Evolutionary conservation across 2,797 vertebrate species (phyloP), one percentile per base, ranked within the genome.

Genomic region (Micromesistius poutassou): DNA sequence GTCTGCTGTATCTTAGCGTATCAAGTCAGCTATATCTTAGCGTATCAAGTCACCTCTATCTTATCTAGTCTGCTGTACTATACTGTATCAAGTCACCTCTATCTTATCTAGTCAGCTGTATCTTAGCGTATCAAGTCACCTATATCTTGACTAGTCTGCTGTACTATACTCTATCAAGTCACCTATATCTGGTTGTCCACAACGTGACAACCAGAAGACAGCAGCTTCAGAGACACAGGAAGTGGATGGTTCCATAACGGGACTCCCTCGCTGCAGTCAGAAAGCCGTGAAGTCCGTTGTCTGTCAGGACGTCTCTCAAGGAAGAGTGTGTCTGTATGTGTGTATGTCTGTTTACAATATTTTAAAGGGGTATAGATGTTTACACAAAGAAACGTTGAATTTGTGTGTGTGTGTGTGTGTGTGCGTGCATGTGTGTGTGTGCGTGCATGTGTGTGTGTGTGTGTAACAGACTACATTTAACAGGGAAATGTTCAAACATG

Each of bases 231-330:
- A 68, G 50, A 55, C 76, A 71, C 1, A 19, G 40, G 66, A 76
- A 78, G 28, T 10, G 6, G 62, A 75, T 86, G 85, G 80, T 88
- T 83, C 82, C 88, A 88, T 46, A 38, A 30, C 50, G 75, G 81
- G 80, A 82, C 80, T 46, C 36, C 33, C 74, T 73, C 70, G 79
- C 73, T 50, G 73, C 76, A 78, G 83, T 71, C 72, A 74, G 50
- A 33, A 10, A 75, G 36, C 36, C 36, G 6, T 38, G 36, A 76
- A 62, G 79, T 88, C 82, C 88, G 84, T 81, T 88, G 82, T 84
- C 85, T 74, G 80, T 35, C 50, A 0, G 30, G 31, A 9, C 46
- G 82, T 83, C 82, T 85, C 40, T 79, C 83, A 84, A 85, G 78
- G 78, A 5, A 22, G 3, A n/a, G 76, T 74, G 72, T 70, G 72